These are phyloP conservation scores for Stenodera caucasica DNA, from an alignment of 2,888 invertebrate species.

Conservation along the genomic window DNA sequence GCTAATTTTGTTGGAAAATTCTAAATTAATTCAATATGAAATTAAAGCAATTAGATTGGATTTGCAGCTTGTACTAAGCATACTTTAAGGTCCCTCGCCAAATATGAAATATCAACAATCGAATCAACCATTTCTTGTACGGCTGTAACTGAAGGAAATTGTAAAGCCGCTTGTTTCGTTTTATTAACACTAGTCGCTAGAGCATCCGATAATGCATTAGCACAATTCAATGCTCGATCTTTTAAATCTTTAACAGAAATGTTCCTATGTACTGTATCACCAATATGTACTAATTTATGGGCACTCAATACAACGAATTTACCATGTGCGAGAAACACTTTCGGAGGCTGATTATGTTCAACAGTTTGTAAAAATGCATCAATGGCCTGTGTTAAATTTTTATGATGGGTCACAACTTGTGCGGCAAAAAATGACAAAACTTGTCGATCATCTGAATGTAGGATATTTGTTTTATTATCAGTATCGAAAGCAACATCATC, in stretches of 20 bases:
- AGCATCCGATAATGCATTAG: constrained; percentile 80
- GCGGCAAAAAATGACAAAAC: constrained; percentile 85
- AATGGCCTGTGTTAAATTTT: constrained; percentile 83
- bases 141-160: constrained; percentile 87
- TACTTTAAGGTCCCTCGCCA: constrained; percentile 78
- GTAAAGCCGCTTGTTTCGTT: constrained; percentile 88
- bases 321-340: constrained; percentile 88
- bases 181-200: constrained; percentile 81
- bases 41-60: constrained; percentile 48
- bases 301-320: constrained; percentile 94
- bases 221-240: constrained; percentile 71
- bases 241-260: constrained; percentile 74
- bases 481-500: constrained; percentile 65
- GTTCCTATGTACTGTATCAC: constrained; percentile 90
- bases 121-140: constrained; percentile 94
- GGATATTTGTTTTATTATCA: constrained; percentile 52
- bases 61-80: constrained; percentile 71
- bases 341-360: constrained; percentile 91
- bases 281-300: constrained; percentile 91
- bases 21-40: constrained; percentile 10
- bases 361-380: constrained; percentile 91
- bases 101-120: constrained; percentile 80
- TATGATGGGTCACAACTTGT: constrained; percentile 83
- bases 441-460: constrained; percentile 80
- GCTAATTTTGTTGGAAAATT: constrained; percentile 9